A percentile compares a stretch with the other conserved stretches of the same genome.
Evolutionary conservation across 1,140 invertebrate genomes (phyloP).

Genomic region (Drosophila takahashii): DNA sequence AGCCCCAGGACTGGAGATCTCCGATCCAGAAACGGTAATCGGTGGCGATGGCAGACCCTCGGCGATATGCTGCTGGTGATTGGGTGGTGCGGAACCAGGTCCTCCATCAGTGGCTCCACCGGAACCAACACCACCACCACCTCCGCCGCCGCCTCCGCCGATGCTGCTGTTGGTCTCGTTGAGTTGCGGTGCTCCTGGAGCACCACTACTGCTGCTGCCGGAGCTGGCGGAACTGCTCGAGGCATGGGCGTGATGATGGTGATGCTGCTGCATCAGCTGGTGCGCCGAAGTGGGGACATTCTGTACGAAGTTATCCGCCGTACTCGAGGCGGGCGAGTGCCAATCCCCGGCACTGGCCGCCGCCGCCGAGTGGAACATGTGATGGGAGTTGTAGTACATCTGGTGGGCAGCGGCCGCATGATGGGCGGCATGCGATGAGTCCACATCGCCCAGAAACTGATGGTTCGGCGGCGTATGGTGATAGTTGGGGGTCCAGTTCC

Average conservation of each 20-base stretch:
- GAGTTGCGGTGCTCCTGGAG: slow-evolving; percentile 60
- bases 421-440: slow-evolving; percentile 77
- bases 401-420: slow-evolving; percentile 73
- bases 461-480: slow-evolving; percentile 85
- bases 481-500: slow-evolving; percentile 82
- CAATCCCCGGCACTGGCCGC: slow-evolving; percentile 71
- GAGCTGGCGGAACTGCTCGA: slow-evolving; percentile 69
- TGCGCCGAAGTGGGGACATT: slow-evolving; percentile 80
- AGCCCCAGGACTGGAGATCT: slow-evolving; percentile 88
- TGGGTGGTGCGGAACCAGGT: slow-evolving; percentile 30
- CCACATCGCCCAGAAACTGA: slow-evolving; percentile 85
- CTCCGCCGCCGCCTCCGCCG: slow-evolving; percentile 55
- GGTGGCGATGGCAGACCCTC: slow-evolving; percentile 86
- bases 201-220: slow-evolving; percentile 84
- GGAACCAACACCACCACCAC: slow-evolving; percentile 1
- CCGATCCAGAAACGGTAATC: slow-evolving; percentile 88
- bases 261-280: slow-evolving; percentile 84
- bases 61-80: slow-evolving; percentile 71
- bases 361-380: slow-evolving; percentile 80
- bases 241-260: slow-evolving; percentile 76
- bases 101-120: slow-evolving; percentile 18
- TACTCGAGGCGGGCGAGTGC: slow-evolving; percentile 77
- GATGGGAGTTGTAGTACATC: slow-evolving; percentile 85
- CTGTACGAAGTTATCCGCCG: slow-evolving; percentile 78
- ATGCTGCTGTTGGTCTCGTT: slow-evolving; percentile 76